Conservation (phyloP, 2,797 vertebrate genomes). For the Phoeniculus purpureus region DNA sequence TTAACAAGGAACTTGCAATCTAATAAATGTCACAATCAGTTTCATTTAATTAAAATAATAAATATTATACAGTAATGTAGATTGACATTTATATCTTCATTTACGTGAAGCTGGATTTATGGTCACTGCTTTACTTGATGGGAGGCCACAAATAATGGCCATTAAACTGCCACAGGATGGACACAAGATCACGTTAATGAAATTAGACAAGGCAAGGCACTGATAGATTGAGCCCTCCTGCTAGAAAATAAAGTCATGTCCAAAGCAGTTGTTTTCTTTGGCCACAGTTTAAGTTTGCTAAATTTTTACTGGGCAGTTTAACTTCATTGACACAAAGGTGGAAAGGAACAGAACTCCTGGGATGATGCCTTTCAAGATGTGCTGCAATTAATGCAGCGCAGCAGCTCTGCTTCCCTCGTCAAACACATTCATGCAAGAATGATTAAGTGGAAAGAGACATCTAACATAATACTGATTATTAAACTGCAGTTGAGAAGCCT, state of each 20-base stretch:
- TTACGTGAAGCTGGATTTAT: constrained; percentile 87
- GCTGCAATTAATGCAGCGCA: background rate
- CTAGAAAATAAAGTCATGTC: constrained; percentile 63
- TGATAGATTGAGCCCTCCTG: constrained; percentile 82
- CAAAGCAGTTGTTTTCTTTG: constrained; percentile 69
- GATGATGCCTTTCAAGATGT: background rate
- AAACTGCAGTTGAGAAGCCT: background rate
- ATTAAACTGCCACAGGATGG: constrained; percentile 90
- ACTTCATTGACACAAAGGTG: background rate
- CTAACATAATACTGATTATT: background rate
- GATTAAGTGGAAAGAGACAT: background rate
- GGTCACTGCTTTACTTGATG: constrained; percentile 85
- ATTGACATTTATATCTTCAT: constrained; percentile 89
- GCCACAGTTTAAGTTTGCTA: constrained; percentile 4
- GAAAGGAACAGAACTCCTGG: background rate
- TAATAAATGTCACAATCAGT: constrained; percentile 92
- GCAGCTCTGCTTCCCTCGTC: background rate
- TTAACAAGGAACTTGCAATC: constrained; percentile 88
- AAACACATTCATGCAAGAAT: background rate
- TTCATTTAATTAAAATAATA: constrained; percentile 98
- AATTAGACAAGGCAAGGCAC: constrained; percentile 84
- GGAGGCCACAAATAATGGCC: constrained; percentile 90
- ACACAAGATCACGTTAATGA: constrained; percentile 90
- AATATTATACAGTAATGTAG: constrained; percentile 89
- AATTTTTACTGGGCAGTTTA: constrained; percentile 45